Evolutionary conservation across 2,888 invertebrate species (phyloP), one percentile per base, ranked within the genome.

Genomic region (Eupeodes latifasciatus): DNA sequence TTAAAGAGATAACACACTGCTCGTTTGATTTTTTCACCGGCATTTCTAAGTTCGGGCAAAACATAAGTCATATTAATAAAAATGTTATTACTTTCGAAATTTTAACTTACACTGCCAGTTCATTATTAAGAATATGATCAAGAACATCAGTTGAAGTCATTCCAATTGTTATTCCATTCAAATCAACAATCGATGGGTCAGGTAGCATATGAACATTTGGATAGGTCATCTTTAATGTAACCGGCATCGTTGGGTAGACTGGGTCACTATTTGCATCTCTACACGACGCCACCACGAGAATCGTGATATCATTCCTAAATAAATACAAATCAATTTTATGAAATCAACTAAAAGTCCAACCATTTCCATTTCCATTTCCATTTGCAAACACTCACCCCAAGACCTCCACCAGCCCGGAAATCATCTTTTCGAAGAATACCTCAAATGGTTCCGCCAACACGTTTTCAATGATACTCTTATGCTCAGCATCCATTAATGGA

Each of bases 191-290:
- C 90, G 96, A 96, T 0, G 98, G 99, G 94, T 98, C 98, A 0
- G 98, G 95, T 89, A 97, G 93, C 90, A 96, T 95, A 81, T 95
- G 95, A 4, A 97, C 92, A 92, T 96, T 96, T 10, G 94, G 91
- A 91, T 95, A 95, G 66, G 94, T 94, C 89, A 95, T 94, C 12
- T 94, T 94, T 10, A 95, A 91, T n/a, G 93, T 91, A 91, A 96
- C 97, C 1, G 98, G 96, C 12, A 97, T 96, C 0, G 98, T 98
- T 5, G 98, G 98, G 93, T 96, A 99, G 0, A 98, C 95, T 69
- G 95, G 95, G 89, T 96, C 95, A 90, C 97, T 96, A 93, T 97
- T 96, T 0, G 96, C 96, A 92, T 99, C 99, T 91, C 96, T 95
- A 85, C 94, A 94, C 57, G 96, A 97, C 5, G 98, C 95, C 27